A percentile compares a stretch with the other conserved stretches of the same genome.
These are phyloP conservation scores for Microctenopoma lineatum DNA, from an alignment of 2,797 vertebrate species.

Conservation along the genomic window DNA sequence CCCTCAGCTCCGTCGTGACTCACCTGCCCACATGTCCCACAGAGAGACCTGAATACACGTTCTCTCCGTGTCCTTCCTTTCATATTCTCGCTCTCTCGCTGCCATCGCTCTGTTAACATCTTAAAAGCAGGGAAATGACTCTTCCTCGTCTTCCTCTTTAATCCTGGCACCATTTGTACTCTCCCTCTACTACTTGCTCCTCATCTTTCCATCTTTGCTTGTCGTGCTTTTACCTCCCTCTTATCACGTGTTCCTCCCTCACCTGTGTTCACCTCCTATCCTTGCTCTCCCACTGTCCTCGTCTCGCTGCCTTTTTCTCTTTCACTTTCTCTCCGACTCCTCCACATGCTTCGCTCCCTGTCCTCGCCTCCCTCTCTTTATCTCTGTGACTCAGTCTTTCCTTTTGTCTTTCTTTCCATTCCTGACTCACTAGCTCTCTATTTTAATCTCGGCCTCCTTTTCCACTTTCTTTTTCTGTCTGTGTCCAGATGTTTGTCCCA, in stretches of 20 bases:
- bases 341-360: constrained; percentile 27
- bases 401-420: constrained; percentile 54
- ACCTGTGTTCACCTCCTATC: constrained; percentile 3
- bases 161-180: too few species aligned
- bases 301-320: neutral
- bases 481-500: constrained; percentile 32
- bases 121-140: too few species aligned
- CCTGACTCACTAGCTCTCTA: constrained; percentile 69
- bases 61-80: too few species aligned
- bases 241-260: neutral
- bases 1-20: too few species aligned
- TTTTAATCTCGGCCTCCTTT: constrained; percentile 63
- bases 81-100: too few species aligned
- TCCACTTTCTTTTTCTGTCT: constrained; percentile 50
- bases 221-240: constrained; percentile 20
- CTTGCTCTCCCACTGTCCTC: neutral
- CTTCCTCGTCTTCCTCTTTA: too few species aligned
- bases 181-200: too few species aligned
- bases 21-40: too few species aligned
- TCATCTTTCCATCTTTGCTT: too few species aligned
- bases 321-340: constrained; percentile 7
- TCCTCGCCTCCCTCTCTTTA: constrained; percentile 36
- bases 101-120: too few species aligned
- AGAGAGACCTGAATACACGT: too few species aligned
- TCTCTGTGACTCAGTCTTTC: constrained; percentile 72